Evolutionary conservation across 2,113 vertebrate genomes (phyloP), one percentile per base, ranked within the genome.

Genomic region (Himantopus leucocephalus): DNA sequence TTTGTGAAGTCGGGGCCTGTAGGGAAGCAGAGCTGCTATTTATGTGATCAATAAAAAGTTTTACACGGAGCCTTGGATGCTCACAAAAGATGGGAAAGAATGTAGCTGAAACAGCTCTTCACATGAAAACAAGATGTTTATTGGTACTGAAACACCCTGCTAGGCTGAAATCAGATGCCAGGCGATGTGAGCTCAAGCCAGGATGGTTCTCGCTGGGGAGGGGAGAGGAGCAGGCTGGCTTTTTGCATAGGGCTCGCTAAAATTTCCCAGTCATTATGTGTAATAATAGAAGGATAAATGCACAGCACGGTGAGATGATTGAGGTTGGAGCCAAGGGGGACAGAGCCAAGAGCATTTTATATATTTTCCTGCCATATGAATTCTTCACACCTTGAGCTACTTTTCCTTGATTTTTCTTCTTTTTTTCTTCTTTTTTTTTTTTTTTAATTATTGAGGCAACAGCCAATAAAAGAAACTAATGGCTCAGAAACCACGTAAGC

Each of bases 11-110:
- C 2, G 0, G 47, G 86, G 84, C 77, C 92, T 82, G 82, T 88
- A 74, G 92, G 87, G 94, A 91, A 94, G 91, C 90, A 80, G 79
- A 86, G 79, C 75, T 93, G 94, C 92, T 96, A 85, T 95, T 97
- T 96, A 96, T 94, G 82, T 94, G 96, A 95, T 92, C 94, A 83
- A 95, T 97, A 93, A 83, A 88, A 96, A 96, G 92, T 97, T 97
- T 95, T 86, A 95, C 94, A 88, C n/a, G 8, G 88, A 95, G 88
- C 75, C 90, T 95, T 82, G 91, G 85, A 93, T 94, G 92, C 90
- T 95, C 82, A 90, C 92, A 84, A 91, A 96, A 92, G 90, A 91
- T 74, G 68, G 85, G 79, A 84, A 94, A 92, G 96, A 94, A 95
- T 94, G 96, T 74, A 92, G 90, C 92, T 90, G 88, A 80, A 96